Conservation (phyloP, 2,797 vertebrate species). For the Sciurus vulgaris region DNA sequence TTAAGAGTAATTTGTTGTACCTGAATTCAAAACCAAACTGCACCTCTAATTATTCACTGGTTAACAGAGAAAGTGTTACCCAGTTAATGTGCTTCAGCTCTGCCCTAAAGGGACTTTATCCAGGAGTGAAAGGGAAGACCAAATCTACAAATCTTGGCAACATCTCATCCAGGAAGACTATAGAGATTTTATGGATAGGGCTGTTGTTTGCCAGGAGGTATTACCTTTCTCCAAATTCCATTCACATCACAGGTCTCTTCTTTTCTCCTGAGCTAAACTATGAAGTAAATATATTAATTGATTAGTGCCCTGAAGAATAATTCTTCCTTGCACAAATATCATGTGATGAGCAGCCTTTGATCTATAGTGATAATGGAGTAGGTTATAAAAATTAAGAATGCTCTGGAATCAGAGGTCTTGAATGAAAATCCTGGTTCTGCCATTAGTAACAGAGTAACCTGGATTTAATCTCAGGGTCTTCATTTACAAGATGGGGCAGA, state of each 20-base stretch:
- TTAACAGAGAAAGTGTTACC: conserved; percentile 44
- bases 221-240: conserved; percentile 61
- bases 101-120: conserved; percentile 59
- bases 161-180: conserved; percentile 24
- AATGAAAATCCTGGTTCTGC: not conserved
- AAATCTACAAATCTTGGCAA: conserved; percentile 44
- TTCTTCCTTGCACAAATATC: not conserved
- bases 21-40: conserved; percentile 6
- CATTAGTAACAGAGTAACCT: not conserved
- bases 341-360: not conserved
- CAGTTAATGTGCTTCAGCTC: conserved; percentile 33
- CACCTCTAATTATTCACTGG: not conserved
- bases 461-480: not conserved
- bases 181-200: conserved; percentile 32
- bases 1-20: not conserved
- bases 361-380: not conserved
- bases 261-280: conserved; percentile 39
- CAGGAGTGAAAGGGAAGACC: conserved; percentile 56
- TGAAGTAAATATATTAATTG: not conserved
- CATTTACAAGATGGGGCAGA: not conserved
- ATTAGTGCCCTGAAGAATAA: not conserved
- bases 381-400: not conserved
- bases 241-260: conserved; percentile 2
- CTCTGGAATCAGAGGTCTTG: not conserved
- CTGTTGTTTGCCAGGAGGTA: not conserved